Evolutionary conservation across 1,140 invertebrate species (phyloP).

Genomic region (Phortica variegata): DNA sequence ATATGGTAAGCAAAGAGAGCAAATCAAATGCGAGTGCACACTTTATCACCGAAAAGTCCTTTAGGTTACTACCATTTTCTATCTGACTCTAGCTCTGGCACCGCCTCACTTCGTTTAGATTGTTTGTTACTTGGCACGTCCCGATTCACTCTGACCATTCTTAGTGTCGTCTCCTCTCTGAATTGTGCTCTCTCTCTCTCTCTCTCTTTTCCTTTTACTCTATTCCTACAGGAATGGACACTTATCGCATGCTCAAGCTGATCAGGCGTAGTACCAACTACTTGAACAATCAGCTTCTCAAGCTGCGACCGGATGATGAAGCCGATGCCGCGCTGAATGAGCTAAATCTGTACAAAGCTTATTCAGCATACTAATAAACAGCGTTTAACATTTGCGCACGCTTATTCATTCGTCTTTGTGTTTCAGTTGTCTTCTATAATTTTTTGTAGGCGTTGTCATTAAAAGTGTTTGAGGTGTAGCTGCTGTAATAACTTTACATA

Average conservation of each 20-base stretch:
- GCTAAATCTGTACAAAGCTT: constrained; percentile 4
- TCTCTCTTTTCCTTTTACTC: not conserved
- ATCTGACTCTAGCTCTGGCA: not conserved
- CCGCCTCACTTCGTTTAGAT: constrained; percentile 11
- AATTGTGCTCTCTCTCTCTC: constrained; percentile 10
- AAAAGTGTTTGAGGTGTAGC: too few relatives aligned
- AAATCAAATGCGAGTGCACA: not conserved
- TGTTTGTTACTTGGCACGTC: constrained; percentile 10
- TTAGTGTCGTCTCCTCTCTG: constrained; percentile 25
- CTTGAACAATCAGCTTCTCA: constrained; percentile 53
- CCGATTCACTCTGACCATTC: constrained; percentile 20
- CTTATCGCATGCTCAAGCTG: constrained; percentile 53
- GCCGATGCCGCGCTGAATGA: constrained; percentile 9
- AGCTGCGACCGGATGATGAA: constrained; percentile 43
- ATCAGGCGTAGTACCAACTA: constrained; percentile 52
- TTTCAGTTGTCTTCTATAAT: too few relatives aligned
- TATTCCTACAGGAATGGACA: constrained; percentile 43
- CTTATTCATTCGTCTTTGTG: constrained; percentile 30
- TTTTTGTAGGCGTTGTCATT: not conserved
- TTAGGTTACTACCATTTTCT: not conserved
- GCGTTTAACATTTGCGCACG: constrained; percentile 17
- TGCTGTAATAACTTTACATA: too few relatives aligned
- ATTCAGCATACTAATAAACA: constrained; percentile 14
- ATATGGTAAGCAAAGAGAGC: constrained; percentile 51
- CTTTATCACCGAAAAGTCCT: too few relatives aligned